Percentiles rank a stretch among this genome's conserved stretches.
Conservation (phyloP, 2,113 vertebrate genomes). For the Pao palembangensis region DNA sequence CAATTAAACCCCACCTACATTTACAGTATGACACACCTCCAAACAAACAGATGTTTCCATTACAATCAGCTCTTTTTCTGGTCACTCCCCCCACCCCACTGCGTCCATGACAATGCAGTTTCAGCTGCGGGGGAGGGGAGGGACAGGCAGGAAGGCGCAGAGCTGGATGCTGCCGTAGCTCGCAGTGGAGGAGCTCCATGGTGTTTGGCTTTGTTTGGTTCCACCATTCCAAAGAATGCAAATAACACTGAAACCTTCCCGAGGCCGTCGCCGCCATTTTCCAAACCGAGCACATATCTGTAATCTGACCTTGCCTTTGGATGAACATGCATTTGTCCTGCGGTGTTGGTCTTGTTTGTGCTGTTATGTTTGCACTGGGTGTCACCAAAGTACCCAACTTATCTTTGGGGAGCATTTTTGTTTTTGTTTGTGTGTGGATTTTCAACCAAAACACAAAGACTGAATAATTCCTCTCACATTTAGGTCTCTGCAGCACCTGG, state of each 20-base stretch:
- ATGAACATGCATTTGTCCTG: background rate
- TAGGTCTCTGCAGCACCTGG: background rate
- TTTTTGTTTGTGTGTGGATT: background rate
- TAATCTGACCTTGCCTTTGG: constrained; percentile 12
- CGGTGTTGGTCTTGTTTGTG: constrained; percentile 14
- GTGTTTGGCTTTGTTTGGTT: constrained; percentile 39
- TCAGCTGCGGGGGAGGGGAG: background rate
- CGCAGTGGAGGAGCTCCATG: constrained; percentile 18
- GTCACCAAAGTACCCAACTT: constrained; percentile 2
- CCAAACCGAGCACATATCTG: constrained; percentile 19
- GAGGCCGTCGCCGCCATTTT: constrained; percentile 4
- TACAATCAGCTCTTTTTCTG: constrained; percentile 49
- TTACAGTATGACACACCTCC: constrained; percentile 43
- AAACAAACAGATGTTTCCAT: constrained; percentile 63
- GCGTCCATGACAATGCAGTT: constrained; percentile 61
- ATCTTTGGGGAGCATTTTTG: background rate
- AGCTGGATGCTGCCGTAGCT: constrained; percentile 17
- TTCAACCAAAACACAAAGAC: constrained; percentile 22
- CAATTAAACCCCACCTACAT: constrained; percentile 56
- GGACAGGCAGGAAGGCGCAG: constrained; percentile 20
- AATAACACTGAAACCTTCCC: constrained; percentile 47
- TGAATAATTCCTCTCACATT: constrained; percentile 9
- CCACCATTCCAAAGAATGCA: constrained; percentile 46
- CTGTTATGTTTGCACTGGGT: constrained; percentile 2
- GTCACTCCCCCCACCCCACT: constrained; percentile 21